Evolutionary conservation across 2,113 vertebrate species (phyloP), one percentile per base, ranked within the genome.

Genomic region (Sander lucioperca): DNA sequence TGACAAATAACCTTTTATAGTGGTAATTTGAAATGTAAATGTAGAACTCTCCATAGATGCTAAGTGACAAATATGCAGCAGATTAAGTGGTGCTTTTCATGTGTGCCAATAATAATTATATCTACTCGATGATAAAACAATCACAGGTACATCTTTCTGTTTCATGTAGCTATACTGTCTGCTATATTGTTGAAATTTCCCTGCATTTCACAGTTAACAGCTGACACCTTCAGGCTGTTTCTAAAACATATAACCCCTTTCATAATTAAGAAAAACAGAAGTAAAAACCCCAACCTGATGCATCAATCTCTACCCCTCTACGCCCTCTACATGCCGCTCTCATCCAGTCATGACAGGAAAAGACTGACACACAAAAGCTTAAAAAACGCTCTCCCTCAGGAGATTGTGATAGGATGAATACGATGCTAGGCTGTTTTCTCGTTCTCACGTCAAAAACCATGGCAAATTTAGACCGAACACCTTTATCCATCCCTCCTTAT

Each of bases 351-450:
- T 92, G 92, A 91, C 92, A 93, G 88, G 86, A 77, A 90, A 88
- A 93, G 93, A 93, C 88, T 93, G 93, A 92, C 93, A 93, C 90
- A 94, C 90, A 94, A 94, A 93, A 89, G 91, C 91, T 82, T 89
- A 89, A 92, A 43, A 91, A 91, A 92, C 86, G 87, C 87, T 92
- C 77, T 93, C 84, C 83, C 81, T 93, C 86, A 5, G 87, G 84
- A 92, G 87, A 88, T 87, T 92, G 93, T 93, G 91, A 92, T 91
- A 86, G 92, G 89, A 92, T 91, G 87, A 94, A 93, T 92, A 88
- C 90, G 89, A 92, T 80, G 91, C 91, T 57, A 85, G 90, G 88
- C 91, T 88, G 87, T 91, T 91, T 91, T 90, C 87, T 78, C 89
- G 56, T 77, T 91, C 88, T 91, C 88, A 83, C 88, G 86, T 93